phyloP scores from a whole-genome alignment of 2,888 invertebrate genomes.

The Drosophila pseudotalamancana region DNA sequence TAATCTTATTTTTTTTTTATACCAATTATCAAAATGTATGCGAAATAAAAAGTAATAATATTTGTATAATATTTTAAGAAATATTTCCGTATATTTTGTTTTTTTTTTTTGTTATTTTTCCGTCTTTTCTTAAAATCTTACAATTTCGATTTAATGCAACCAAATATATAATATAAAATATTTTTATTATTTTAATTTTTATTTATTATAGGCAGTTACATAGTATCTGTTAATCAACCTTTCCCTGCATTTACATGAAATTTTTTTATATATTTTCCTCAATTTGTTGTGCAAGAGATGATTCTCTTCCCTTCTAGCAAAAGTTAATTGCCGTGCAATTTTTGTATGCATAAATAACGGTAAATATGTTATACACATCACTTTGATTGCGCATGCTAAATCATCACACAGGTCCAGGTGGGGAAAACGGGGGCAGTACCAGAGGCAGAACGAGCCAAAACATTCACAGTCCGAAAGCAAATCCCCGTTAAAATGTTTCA shows the following conservation, averaged over 20 bases:
- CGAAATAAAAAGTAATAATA: too few relatives aligned
- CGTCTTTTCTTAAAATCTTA: too few relatives aligned
- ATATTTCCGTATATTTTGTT: too few relatives aligned
- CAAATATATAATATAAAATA: too few relatives aligned
- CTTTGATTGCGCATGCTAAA: conserved; percentile 77
- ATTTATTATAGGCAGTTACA: background rate
- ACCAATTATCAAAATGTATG: too few relatives aligned
- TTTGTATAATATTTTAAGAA: too few relatives aligned
- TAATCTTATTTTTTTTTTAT: too few relatives aligned
- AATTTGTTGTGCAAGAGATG: conserved; percentile 20
- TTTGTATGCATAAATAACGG: conserved; percentile 78
- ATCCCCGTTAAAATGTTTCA: conserved; percentile 64
- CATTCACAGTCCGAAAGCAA: conserved; percentile 56
- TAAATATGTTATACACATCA: conserved; percentile 80
- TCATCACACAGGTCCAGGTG: conserved; percentile 58
- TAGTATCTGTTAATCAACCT: background rate
- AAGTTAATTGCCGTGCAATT: conserved; percentile 80
- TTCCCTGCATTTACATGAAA: too few relatives aligned
- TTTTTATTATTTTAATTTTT: background rate
- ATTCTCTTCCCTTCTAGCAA: conserved; percentile 34
- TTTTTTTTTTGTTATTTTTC: too few relatives aligned
- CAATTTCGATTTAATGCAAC: too few relatives aligned
- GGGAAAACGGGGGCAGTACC: background rate
- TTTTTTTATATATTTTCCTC: conserved; percentile 8
- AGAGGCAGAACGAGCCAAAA: conserved; percentile 20